Evolutionary conservation across 2,797 vertebrate genomes (phyloP), one percentile per base, ranked within the genome.

Genomic region (Nyctalus aviator): DNA sequence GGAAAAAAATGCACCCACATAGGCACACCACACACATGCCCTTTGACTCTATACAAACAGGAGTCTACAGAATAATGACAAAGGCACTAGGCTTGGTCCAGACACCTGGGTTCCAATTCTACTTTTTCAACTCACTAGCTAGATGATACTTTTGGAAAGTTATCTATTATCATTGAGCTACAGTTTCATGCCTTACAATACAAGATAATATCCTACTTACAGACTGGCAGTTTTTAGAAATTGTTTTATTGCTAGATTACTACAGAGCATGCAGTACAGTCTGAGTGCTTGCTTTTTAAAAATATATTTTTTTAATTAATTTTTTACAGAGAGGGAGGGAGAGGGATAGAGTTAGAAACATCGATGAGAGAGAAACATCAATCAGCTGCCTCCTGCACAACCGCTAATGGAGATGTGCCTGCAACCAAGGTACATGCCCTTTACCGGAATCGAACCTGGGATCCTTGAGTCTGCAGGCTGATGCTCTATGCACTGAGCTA

Each of bases 221-320:
- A 90, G 83, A 90, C 2, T 62, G 37, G 35, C n/a, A 88, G 10
- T 41, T 94, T 82, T 90, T 73, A 78, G 90, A 88, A 79, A 79
- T 30, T 59, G 7, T 18, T 57, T 57, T 72, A 71, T 32, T 86
- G 59, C 62, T 81, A 69, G 46, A 44, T 86, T 37, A 44, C 14
- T 66, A 62, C 23, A 37, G 53, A 44, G 13, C 32, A 83, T 17
- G 44, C 3, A 86, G 37, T 86, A 78, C 41, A 18, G 53, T 78
- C 69, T 77, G 85, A 88, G 66, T 48, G 21, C 5, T 79, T 91
- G 8, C 20, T 76, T 62, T 62, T 30, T 30, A 30, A 62, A 30
- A 27, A 66, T 53, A 20, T 53, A 20, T 53, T 8, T 53, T 2
- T 20, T 8, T 53, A 21, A 53, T 53, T 53, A 18, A 53, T 21